Evolutionary conservation across 2,888 invertebrate species (phyloP).

Genomic region (Pterostichus madidus): DNA sequence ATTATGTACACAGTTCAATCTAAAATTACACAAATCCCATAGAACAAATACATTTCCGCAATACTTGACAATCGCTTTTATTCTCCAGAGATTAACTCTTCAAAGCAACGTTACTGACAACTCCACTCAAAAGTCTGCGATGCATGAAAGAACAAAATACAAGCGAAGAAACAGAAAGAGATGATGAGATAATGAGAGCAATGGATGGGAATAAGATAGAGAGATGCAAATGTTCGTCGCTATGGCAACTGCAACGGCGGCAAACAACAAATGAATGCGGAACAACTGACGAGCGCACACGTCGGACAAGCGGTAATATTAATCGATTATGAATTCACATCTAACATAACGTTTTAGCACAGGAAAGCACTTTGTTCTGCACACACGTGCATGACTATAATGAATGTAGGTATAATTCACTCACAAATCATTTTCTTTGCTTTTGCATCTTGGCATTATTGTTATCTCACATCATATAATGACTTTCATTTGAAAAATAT

Average conservation of each 20-base stretch:
- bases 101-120: slow-evolving; percentile 46
- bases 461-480: too few species aligned
- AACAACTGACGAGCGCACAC: slow-evolving; percentile 52
- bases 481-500: too few species aligned
- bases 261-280: slow-evolving; percentile 56
- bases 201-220: not conserved
- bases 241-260: slow-evolving; percentile 38
- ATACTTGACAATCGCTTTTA: slow-evolving; percentile 50
- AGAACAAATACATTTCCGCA: slow-evolving; percentile 54
- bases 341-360: slow-evolving; percentile 17
- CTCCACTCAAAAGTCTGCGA: slow-evolving; percentile 38
- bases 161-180: slow-evolving; percentile 5
- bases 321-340: slow-evolving; percentile 56
- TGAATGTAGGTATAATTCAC: not conserved
- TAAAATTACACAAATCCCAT: slow-evolving; percentile 54
- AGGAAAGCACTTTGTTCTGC: slow-evolving; percentile 21
- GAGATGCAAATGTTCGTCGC: slow-evolving; percentile 15
- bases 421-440: slow-evolving; percentile 9
- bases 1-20: slow-evolving; percentile 46
- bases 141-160: slow-evolving; percentile 34
- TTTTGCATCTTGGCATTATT: too few species aligned
- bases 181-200: not conserved
- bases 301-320: slow-evolving; percentile 49
- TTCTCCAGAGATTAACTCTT: slow-evolving; percentile 46
- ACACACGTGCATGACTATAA: slow-evolving; percentile 6